These are phyloP conservation scores for Lophius americanus DNA, from an alignment of 2,797 vertebrate species.

Conservation along the genomic window DNA sequence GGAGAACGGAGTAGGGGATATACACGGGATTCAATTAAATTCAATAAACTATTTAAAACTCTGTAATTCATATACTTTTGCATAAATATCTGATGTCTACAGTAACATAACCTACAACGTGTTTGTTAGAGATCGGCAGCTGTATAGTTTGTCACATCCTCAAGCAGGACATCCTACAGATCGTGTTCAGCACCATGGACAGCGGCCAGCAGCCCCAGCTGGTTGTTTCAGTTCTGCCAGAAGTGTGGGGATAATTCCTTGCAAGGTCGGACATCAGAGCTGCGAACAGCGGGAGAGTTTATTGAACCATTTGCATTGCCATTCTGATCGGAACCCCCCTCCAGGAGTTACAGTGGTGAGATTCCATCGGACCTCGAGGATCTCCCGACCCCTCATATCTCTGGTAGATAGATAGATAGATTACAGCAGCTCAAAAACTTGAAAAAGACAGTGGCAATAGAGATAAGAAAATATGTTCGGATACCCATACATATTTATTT, in stretches of 20 bases:
- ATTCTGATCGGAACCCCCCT: conserved; percentile 49
- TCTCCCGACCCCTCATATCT: conserved; percentile 38
- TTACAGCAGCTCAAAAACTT: too few species aligned
- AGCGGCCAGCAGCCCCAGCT: conserved; percentile 28
- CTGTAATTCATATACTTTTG: not conserved
- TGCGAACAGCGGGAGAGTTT: conserved; percentile 15
- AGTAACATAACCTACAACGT: not conserved
- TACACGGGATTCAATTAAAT: too few species aligned
- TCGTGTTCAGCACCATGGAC: conserved; percentile 68
- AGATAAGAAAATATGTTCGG: too few species aligned
- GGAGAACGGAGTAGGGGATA: not conserved
- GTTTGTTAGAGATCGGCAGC: not conserved
- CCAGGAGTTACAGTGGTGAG: conserved; percentile 66
- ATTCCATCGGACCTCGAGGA: conserved; percentile 43
- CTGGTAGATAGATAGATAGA: not conserved
- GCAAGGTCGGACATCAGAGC: conserved; percentile 8
- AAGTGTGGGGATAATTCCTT: not conserved
- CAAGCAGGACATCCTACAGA: conserved; percentile 1
- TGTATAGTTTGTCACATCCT: not conserved
- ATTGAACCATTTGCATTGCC: conserved; percentile 44
- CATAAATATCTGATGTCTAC: too few species aligned
- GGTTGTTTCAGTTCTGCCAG: not conserved
- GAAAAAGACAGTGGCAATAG: too few species aligned
- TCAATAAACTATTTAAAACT: not conserved
- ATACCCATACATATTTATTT: too few species aligned